Conservation (phyloP, 2,113 vertebrate species). For the Pseudolaguvia tuberculata region DNA sequence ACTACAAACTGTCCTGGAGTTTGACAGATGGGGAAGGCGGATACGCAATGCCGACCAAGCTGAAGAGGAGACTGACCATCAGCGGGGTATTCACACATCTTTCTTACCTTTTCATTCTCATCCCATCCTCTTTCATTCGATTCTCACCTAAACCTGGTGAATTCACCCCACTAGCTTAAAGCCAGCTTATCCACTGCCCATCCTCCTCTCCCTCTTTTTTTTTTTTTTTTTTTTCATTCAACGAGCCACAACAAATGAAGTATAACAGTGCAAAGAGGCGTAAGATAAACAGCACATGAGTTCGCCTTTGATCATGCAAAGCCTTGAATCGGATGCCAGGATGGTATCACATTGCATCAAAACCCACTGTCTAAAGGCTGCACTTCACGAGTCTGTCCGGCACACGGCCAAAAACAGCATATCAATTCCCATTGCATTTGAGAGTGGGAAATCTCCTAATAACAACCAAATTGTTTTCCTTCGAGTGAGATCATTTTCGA, state of each 20-base stretch:
- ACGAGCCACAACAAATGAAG: slow-evolving; percentile 46
- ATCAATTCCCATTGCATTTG: slow-evolving; percentile 41
- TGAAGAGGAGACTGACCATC: slow-evolving; percentile 79
- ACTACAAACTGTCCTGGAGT: slow-evolving; percentile 89
- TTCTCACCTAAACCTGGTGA: slow-evolving; percentile 21
- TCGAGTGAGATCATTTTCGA: slow-evolving; percentile 49
- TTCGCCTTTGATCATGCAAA: slow-evolving; percentile 38
- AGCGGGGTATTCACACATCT: slow-evolving; percentile 67
- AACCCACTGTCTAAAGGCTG: slow-evolving; percentile 33
- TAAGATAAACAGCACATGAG: slow-evolving; percentile 39
- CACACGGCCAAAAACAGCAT: slow-evolving; percentile 48
- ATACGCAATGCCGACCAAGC: slow-evolving; percentile 66
- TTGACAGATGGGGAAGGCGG: slow-evolving; percentile 67
- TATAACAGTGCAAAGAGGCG: slow-evolving; percentile 39
- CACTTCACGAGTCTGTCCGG: slow-evolving; percentile 27
- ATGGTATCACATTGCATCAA: slow-evolving; percentile 48
- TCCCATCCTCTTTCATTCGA: not conserved
- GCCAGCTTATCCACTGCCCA: slow-evolving; percentile 7
- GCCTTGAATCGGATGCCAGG: slow-evolving; percentile 30
- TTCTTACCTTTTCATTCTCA: not conserved
- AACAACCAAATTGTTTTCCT: slow-evolving; percentile 49
- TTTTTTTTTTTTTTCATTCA: slow-evolving; percentile 28
- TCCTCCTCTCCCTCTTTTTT: not conserved
- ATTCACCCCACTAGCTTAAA: slow-evolving; percentile 7
- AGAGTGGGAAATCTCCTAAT: slow-evolving; percentile 49